A percentile compares a stretch with the other conserved stretches of the same genome.
Evolutionary conservation across 2,113 vertebrate species (phyloP).

Genomic region (Tychaedon coryphoeus): DNA sequence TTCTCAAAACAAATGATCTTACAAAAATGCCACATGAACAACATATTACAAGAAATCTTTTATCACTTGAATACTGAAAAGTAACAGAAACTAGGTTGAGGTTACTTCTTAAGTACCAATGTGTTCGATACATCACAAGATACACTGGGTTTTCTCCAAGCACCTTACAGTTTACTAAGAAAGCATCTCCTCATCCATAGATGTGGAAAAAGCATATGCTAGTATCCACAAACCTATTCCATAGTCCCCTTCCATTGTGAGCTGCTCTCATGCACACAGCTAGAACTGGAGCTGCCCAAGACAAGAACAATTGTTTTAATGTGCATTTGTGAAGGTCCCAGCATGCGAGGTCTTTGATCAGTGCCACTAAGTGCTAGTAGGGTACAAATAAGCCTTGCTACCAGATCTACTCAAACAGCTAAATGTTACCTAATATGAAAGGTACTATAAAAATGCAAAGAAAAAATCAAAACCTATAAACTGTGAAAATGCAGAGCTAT

Average conservation of each 20-base stretch:
- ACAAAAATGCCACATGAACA: background rate
- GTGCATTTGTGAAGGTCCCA: background rate
- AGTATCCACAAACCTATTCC: background rate
- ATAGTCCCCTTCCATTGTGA: background rate
- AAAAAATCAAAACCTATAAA: background rate
- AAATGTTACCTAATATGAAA: background rate
- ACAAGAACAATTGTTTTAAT: background rate
- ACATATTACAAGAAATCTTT: background rate
- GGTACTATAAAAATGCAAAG: background rate
- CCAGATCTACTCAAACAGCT: background rate
- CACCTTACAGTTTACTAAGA: background rate
- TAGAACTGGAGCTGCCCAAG: background rate
- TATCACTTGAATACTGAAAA: background rate
- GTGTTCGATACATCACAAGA: background rate
- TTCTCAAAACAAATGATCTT: background rate
- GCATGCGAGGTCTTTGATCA: background rate
- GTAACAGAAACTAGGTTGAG: background rate
- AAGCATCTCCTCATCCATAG: background rate
- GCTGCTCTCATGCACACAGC: background rate
- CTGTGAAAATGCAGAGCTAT: background rate
- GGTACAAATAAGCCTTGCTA: background rate
- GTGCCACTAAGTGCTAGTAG: background rate
- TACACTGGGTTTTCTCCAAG: background rate
- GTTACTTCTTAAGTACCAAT: background rate
- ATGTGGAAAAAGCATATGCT: background rate